A percentile compares a stretch with the other conserved stretches of the same genome.
phyloP scores from a whole-genome alignment of 1,140 invertebrate species.

The Lordiphosa stackelbergi region DNA sequence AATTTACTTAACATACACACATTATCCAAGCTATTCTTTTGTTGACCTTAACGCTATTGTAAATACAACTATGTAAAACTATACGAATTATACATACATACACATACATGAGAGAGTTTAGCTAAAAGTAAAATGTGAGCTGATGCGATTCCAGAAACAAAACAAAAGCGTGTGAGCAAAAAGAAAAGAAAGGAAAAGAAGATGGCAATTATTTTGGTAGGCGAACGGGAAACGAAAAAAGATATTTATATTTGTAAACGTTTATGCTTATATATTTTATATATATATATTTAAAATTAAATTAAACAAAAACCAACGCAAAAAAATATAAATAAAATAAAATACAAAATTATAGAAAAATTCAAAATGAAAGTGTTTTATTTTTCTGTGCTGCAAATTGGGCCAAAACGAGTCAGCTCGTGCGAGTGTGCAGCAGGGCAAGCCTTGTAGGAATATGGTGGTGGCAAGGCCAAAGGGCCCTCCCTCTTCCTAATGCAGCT shows the following conservation, averaged over 20 bases:
- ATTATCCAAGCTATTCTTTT: constrained; percentile 51
- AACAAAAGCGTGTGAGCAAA: constrained; percentile 37
- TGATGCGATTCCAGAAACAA: constrained; percentile 24
- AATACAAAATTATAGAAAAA: constrained; percentile 35
- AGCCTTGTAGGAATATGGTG: too few species aligned
- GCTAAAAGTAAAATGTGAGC: constrained; percentile 50
- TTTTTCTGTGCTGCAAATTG: background rate
- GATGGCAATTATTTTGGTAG: constrained; percentile 1
- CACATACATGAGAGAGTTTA: constrained; percentile 36
- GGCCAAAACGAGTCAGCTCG: too few species aligned
- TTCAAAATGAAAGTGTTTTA: constrained; percentile 22
- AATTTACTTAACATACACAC: constrained; percentile 51
- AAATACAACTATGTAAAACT: constrained; percentile 54
- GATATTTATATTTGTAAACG: constrained; percentile 73
- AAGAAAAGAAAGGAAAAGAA: constrained; percentile 22
- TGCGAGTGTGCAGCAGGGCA: too few species aligned
- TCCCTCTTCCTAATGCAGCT: too few species aligned
- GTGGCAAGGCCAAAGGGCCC: too few species aligned
- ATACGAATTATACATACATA: constrained; percentile 18
- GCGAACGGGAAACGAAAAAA: constrained; percentile 54
- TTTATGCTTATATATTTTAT: constrained; percentile 74
- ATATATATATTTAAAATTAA: constrained; percentile 57
- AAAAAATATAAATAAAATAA: constrained; percentile 35
- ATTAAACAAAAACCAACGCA: constrained; percentile 39
- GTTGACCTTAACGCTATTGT: constrained; percentile 66